Percentiles rank a stretch among this genome's conserved stretches.
Conservation (phyloP, 2,113 vertebrate genomes). For the Recurvirostra avosetta region DNA sequence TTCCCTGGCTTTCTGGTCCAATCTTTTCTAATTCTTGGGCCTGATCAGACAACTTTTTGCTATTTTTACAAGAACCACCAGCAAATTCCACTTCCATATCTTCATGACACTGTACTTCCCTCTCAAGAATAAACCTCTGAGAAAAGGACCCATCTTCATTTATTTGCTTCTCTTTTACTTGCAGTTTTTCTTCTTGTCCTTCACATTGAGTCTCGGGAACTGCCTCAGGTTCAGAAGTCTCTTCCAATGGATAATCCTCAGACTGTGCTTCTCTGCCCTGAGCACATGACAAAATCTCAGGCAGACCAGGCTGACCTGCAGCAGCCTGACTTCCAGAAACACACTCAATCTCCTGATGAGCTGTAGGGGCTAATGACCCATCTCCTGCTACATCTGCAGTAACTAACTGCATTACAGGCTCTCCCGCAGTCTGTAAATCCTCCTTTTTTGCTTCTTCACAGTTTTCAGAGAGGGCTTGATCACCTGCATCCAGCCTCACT, state of each 20-base stretch:
- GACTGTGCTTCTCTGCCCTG: conserved; percentile 46
- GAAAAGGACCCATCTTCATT: conserved; percentile 33
- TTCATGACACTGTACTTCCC: conserved; percentile 20
- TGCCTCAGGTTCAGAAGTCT: conserved; percentile 55
- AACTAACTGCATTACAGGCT: background rate
- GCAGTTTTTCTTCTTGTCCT: conserved; percentile 19
- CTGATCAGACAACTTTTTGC: conserved; percentile 36
- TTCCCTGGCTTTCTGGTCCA: conserved; percentile 16
- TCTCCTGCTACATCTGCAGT: conserved; percentile 3
- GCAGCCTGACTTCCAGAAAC: conserved; percentile 58
- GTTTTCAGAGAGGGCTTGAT: background rate
- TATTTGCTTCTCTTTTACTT: conserved; percentile 2
- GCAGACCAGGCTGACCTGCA: conserved; percentile 38
- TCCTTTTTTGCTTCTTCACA: background rate
- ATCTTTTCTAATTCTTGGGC: conserved; percentile 37
- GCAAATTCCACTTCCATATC: conserved; percentile 51
- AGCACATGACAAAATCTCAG: conserved; percentile 31
- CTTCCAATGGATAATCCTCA: conserved; percentile 46
- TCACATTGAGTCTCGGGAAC: conserved; percentile 72
- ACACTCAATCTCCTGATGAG: background rate
- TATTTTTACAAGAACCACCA: conserved; percentile 41
- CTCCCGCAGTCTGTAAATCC: background rate
- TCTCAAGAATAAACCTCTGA: conserved; percentile 38
- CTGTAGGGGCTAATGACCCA: background rate
- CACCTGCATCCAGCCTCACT: background rate